Percentiles rank a stretch among this genome's conserved stretches.
These are phyloP conservation scores for Diachasma alloeum DNA, from an alignment of 1,140 invertebrate species.

Conservation along the genomic window DNA sequence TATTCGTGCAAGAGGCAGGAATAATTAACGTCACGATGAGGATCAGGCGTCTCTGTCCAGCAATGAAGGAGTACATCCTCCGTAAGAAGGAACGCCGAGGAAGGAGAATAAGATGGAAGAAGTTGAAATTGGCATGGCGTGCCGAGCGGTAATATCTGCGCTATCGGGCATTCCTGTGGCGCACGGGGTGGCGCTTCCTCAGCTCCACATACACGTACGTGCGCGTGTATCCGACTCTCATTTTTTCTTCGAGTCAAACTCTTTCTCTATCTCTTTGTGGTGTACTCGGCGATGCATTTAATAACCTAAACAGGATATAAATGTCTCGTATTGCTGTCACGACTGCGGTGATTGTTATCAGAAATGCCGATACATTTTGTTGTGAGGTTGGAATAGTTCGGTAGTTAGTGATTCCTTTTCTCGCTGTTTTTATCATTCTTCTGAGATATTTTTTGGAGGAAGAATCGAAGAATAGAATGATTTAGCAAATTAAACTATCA, in stretches of 20 bases:
- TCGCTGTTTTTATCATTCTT: neutral
- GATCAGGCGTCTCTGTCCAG: no score
- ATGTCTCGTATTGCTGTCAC: slow-evolving; percentile 37
- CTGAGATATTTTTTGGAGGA: neutral
- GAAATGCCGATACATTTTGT: slow-evolving; percentile 27
- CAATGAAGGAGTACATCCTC: neutral
- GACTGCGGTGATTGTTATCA: slow-evolving; percentile 29
- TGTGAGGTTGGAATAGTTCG: slow-evolving; percentile 11
- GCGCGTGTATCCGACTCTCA: neutral
- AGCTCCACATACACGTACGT: neutral
- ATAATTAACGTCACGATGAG: no score
- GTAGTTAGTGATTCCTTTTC: neutral
- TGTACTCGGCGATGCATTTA: slow-evolving; percentile 29
- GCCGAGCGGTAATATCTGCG: slow-evolving; percentile 14
- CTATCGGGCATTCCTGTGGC: slow-evolving; percentile 3
- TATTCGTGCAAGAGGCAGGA: no score
- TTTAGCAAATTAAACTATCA: no score
- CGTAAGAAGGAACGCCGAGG: neutral
- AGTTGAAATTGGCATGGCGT: slow-evolving; percentile 2
- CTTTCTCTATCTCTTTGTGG: neutral
- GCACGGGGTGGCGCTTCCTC: neutral
- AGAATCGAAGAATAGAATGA: no score
- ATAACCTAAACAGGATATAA: slow-evolving; percentile 45
- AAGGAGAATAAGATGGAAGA: slow-evolving; percentile 8
- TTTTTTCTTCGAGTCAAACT: slow-evolving; percentile 11